A percentile compares a stretch with the other conserved stretches of the same genome.
phyloP scores from a whole-genome alignment of 2,113 vertebrate genomes.

The Carollia perspicillata region DNA sequence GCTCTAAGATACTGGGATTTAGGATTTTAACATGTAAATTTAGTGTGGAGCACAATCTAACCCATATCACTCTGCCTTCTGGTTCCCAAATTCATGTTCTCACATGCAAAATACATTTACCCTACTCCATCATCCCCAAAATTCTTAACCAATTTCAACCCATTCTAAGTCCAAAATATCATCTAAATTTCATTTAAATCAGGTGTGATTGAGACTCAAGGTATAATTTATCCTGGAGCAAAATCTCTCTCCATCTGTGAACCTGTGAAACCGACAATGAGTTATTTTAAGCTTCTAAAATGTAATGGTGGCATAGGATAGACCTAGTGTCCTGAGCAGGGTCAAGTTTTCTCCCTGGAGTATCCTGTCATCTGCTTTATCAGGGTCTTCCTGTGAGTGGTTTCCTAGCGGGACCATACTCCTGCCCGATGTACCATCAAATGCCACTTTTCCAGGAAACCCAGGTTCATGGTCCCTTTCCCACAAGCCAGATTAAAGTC shows the following conservation, averaged over 20 bases:
- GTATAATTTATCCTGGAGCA: background rate
- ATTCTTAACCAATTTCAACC: background rate
- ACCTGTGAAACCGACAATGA: background rate
- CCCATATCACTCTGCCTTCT: background rate
- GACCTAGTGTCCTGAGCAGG: background rate
- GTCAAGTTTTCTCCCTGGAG: background rate
- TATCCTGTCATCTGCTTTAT: background rate
- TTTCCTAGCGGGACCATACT: background rate
- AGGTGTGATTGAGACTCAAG: background rate
- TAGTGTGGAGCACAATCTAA: background rate
- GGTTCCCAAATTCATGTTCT: background rate
- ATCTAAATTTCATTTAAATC: background rate
- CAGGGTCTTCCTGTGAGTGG: background rate
- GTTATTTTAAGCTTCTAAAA: background rate
- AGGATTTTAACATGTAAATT: background rate
- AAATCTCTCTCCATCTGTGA: background rate
- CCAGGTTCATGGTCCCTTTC: background rate
- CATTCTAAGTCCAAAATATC: background rate
- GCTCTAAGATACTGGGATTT: background rate
- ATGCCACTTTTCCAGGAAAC: background rate
- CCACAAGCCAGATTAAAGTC: background rate
- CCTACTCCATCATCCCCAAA: background rate
- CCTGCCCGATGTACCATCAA: background rate
- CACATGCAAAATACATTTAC: background rate
- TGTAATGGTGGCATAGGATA: background rate